These are phyloP conservation scores for Bujurquina vittata DNA, from an alignment of 2,113 vertebrate species.

Conservation along the genomic window DNA sequence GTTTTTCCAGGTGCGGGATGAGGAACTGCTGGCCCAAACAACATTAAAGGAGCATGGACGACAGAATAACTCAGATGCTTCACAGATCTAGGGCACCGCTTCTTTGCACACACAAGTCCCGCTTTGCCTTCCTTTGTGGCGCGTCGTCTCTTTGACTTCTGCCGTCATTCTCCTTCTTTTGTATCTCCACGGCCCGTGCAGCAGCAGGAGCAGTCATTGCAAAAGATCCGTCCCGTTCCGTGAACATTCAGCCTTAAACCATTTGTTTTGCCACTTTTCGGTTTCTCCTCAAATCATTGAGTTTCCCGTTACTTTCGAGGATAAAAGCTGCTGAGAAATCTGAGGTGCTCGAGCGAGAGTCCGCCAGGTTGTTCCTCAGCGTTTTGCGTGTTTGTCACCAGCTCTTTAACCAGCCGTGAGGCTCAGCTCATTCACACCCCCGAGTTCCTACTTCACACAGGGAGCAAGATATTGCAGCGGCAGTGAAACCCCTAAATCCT, in stretches of 20 bases:
- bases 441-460: conserved; percentile 54
- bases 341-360: neutral
- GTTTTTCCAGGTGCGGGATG: conserved; percentile 54
- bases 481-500: conserved; percentile 57
- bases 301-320: conserved; percentile 35
- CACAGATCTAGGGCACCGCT: conserved; percentile 62
- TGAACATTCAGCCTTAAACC: conserved; percentile 18
- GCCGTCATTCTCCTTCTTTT: conserved; percentile 42
- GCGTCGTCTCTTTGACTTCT: conserved; percentile 49
- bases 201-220: conserved; percentile 10
- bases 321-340: conserved; percentile 30
- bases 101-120: conserved; percentile 53
- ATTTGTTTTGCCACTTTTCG: conserved; percentile 32
- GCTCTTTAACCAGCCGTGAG: conserved; percentile 56
- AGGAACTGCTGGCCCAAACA: conserved; percentile 27
- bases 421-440: conserved; percentile 70
- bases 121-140: conserved; percentile 58
- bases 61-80: conserved; percentile 58
- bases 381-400: conserved; percentile 59
- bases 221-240: conserved; percentile 47
- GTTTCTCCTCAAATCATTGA: conserved; percentile 19
- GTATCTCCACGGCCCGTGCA: conserved; percentile 41
- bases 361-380: conserved; percentile 18
- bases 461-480: conserved; percentile 50
- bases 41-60: conserved; percentile 48